A percentile compares a stretch with the other conserved stretches of the same genome.
These are phyloP conservation scores for Ploceus nigricollis DNA, from an alignment of 2,113 vertebrate species.

Conservation along the genomic window DNA sequence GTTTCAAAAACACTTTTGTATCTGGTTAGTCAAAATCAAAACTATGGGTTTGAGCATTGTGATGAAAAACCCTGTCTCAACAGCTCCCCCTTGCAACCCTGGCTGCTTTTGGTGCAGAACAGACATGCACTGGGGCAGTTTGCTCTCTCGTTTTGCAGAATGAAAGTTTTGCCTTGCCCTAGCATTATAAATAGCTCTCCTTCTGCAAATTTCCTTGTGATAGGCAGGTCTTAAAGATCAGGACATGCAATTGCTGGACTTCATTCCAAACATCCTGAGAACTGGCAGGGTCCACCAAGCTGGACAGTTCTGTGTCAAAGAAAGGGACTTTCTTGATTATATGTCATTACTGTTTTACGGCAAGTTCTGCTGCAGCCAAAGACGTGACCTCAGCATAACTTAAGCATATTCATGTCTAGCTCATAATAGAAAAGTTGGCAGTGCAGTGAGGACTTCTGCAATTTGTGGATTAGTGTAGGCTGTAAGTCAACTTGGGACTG, in stretches of 20 bases:
- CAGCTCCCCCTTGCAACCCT: neutral
- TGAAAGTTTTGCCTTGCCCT: neutral
- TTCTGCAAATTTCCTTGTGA: neutral
- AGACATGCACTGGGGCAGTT: neutral
- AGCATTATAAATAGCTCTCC: neutral
- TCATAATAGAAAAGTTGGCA: neutral
- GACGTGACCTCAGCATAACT: neutral
- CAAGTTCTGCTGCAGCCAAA: neutral
- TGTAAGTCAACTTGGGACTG: neutral
- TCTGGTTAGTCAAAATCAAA: neutral
- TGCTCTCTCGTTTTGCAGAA: neutral
- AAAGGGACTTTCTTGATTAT: neutral
- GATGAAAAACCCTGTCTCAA: neutral
- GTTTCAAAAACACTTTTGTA: neutral
- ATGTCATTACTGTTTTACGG: neutral
- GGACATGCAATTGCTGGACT: neutral
- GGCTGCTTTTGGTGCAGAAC: neutral
- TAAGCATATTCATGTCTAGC: neutral
- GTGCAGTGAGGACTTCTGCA: neutral
- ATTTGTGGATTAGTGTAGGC: neutral
- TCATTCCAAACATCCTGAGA: neutral
- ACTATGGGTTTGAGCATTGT: neutral
- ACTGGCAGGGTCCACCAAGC: neutral
- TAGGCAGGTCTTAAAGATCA: neutral
- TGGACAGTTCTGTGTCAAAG: neutral